These are phyloP conservation scores for Myotis brandtii DNA, from an alignment of 2,113 vertebrate species.

Conservation along the genomic window DNA sequence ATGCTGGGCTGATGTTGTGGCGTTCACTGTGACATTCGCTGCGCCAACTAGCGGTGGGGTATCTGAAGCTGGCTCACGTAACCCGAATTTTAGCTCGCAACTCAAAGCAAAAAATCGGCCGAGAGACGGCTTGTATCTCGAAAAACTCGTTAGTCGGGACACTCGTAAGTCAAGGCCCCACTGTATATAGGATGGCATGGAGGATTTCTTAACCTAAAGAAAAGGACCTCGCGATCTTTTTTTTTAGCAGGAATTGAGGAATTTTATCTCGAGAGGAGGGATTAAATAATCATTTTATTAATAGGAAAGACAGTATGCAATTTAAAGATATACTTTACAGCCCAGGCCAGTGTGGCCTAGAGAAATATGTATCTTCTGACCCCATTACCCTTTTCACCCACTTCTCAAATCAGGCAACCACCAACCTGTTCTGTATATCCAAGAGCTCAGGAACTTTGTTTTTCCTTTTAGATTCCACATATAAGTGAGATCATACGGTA, in stretches of 20 bases:
- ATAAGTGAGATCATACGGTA: background rate
- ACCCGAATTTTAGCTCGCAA: too few species aligned
- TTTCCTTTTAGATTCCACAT: background rate
- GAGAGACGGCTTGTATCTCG: too few species aligned
- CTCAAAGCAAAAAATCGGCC: too few species aligned
- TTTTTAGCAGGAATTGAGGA: background rate
- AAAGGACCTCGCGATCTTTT: background rate
- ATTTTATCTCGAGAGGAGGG: background rate
- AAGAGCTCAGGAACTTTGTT: background rate
- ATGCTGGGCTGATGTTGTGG: too few species aligned
- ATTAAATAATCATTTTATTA: constrained; percentile 17
- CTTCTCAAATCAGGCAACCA: background rate
- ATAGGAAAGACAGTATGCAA: background rate
- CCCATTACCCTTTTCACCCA: background rate
- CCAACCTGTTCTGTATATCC: background rate
- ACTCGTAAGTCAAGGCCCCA: too few species aligned
- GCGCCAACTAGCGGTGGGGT: too few species aligned
- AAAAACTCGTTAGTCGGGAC: too few species aligned
- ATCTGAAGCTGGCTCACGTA: too few species aligned
- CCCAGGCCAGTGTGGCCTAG: too few species aligned
- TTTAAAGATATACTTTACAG: constrained; percentile 23
- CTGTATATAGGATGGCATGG: background rate
- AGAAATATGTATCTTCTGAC: background rate
- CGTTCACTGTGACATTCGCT: too few species aligned
- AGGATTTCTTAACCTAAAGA: constrained; percentile 29